phyloP scores from a whole-genome alignment of 2,113 vertebrate genomes.

The Carassius carassius region DNA sequence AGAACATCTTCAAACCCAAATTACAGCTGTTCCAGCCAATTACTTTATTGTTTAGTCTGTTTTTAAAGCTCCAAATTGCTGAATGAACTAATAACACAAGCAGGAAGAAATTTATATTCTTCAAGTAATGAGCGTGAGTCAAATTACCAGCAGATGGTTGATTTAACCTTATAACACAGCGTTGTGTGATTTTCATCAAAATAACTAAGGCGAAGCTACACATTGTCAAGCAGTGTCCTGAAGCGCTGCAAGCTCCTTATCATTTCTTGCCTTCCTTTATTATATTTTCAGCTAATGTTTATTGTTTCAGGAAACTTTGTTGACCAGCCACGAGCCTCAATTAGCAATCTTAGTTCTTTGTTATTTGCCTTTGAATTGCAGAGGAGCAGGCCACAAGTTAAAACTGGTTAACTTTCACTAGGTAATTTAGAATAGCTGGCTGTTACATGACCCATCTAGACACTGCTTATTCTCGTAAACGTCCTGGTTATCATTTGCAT shows the following conservation, averaged over 20 bases:
- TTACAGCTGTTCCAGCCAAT: slow-evolving; percentile 14
- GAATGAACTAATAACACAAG: slow-evolving; percentile 1
- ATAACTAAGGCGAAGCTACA: not conserved
- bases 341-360: not conserved
- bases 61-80: slow-evolving; percentile 7
- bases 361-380: slow-evolving; percentile 27
- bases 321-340: slow-evolving; percentile 11
- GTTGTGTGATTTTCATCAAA: slow-evolving; percentile 9
- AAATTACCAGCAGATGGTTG: slow-evolving; percentile 22
- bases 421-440: not conserved
- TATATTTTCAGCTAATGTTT: not conserved
- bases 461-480: not conserved
- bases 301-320: not conserved
- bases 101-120: slow-evolving; percentile 3
- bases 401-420: not conserved
- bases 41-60: not conserved
- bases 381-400: not conserved
- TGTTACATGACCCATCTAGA: not conserved
- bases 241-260: not conserved
- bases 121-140: slow-evolving; percentile 6
- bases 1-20: not conserved
- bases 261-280: not conserved
- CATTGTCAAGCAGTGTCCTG: slow-evolving; percentile 6
- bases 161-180: slow-evolving; percentile 32
- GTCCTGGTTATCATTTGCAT: slow-evolving; percentile 19